Conservation (phyloP, 1,140 invertebrate species). For the Drosophila tani region DNA sequence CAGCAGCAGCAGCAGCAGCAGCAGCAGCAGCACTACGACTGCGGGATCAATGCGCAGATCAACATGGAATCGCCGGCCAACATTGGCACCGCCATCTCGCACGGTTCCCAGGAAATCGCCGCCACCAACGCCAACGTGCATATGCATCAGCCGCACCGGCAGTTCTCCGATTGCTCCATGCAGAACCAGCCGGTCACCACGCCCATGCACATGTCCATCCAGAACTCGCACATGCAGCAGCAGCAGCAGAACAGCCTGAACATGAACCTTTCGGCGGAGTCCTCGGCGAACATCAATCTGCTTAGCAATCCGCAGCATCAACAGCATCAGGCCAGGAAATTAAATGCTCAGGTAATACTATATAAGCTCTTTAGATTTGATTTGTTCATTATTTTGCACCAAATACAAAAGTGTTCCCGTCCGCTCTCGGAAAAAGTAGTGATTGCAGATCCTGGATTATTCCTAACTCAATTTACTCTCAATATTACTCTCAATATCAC, state of each 20-base stretch:
- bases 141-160: conserved; percentile 86
- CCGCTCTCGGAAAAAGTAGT: too few species aligned
- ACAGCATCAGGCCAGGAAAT: conserved; percentile 72
- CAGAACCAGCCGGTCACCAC: conserved; percentile 87
- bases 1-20: conserved; percentile 85
- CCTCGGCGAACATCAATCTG: conserved; percentile 70
- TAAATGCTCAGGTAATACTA: conserved; percentile 66
- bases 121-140: conserved; percentile 85
- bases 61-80: conserved; percentile 94
- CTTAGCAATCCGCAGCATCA: conserved; percentile 69
- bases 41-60: conserved; percentile 93
- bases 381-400: too few species aligned
- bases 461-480: too few species aligned
- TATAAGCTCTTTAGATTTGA: too few species aligned
- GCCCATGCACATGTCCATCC: conserved; percentile 86
- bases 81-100: conserved; percentile 93
- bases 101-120: conserved; percentile 89
- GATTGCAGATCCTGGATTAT: too few species aligned
- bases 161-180: conserved; percentile 88
- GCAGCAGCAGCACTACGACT: conserved; percentile 88
- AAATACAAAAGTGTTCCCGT: too few species aligned
- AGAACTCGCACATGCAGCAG: conserved; percentile 80
- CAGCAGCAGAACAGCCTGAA: conserved; percentile 77
- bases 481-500: too few species aligned
- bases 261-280: conserved; percentile 67